Base-by-base conservation (phyloP, 2,888 invertebrate species). In the Macaria notata region DNA sequence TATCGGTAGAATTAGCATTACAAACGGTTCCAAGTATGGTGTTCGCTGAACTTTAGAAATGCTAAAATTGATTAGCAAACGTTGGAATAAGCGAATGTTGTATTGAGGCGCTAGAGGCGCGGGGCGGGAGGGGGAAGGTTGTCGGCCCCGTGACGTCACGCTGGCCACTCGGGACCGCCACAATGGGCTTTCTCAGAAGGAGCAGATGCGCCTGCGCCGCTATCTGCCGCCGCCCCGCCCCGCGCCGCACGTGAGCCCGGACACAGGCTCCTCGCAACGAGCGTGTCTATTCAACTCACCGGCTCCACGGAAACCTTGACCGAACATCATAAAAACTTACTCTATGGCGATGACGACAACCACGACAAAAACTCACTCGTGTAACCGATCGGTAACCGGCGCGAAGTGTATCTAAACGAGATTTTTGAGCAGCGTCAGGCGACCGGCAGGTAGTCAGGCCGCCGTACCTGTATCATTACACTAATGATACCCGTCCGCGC, bases 121-220 rank as follows among this genome's bases (percentile, higher is more conserved):
- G 71, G 63, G 72, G 68, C 70, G 76, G 76, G 79, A 72, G 75
- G 78, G 77, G 79, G 79, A 84, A 86, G 88, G 89, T 88, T 88
- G 89, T 86, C 88, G 88, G 88, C 87, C 88, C 83, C 77, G 89
- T 91, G 90, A 91, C 91, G 90, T 89, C 88, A 89, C 78, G 85
- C 87, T 88, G 88, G 87, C 88, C 88, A 86, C 86, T 86, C 77
- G 81, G 82, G 83, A 82, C 82, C 82, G 83, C 81, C 87, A 87
- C 86, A 87, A 86, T 85, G 84, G 87, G 81, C 88, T 87, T 90
- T 88, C 90, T 88, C 75, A 86, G 88, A 89, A 89, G 84, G 84
- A 88, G 88, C 89, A 86, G 87, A 88, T 88, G 88, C 85, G 84
- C 82, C 73, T 72, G 81, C 80, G 84, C 82, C 82, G 80, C 84